These are phyloP conservation scores for Sarcophaga rosellei DNA, from an alignment of 2,888 invertebrate species.

Conservation along the genomic window DNA sequence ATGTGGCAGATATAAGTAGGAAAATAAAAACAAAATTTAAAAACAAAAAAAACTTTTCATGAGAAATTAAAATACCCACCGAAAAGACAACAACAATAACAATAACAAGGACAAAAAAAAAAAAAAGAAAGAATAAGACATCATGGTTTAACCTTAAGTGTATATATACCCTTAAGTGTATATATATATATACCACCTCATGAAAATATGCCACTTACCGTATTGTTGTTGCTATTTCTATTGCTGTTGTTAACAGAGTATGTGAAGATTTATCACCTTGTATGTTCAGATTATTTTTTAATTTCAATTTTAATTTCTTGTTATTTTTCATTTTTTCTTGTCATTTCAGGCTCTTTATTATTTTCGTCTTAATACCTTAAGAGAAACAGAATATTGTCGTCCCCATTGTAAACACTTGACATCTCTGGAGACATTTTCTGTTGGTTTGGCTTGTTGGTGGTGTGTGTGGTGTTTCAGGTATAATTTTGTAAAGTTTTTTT, in stretches of 20 bases:
- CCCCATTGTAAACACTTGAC: slow-evolving; percentile 14
- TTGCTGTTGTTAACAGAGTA: slow-evolving; percentile 12
- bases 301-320: slow-evolving; percentile 41
- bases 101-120: too few relatives aligned
- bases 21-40: slow-evolving; percentile 16
- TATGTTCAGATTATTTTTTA: slow-evolving; percentile 50
- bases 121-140: too few relatives aligned
- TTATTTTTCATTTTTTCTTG: not conserved
- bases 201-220: slow-evolving; percentile 22
- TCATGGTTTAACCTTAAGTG: not conserved
- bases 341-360: not conserved
- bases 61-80: slow-evolving; percentile 55
- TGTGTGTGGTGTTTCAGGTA: too few relatives aligned
- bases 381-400: slow-evolving; percentile 19
- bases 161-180: not conserved
- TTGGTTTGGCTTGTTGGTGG: not conserved
- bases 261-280: slow-evolving; percentile 67
- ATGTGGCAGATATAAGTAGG: slow-evolving; percentile 60
- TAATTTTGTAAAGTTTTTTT: too few relatives aligned
- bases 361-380: slow-evolving; percentile 50
- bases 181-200: slow-evolving; percentile 20
- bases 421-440: slow-evolving; percentile 60
- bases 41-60: too few relatives aligned
- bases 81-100: slow-evolving; percentile 10
- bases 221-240: not conserved